Evolutionary conservation across 2,797 vertebrate species (phyloP).

Genomic region (Pitangus sulphuratus): DNA sequence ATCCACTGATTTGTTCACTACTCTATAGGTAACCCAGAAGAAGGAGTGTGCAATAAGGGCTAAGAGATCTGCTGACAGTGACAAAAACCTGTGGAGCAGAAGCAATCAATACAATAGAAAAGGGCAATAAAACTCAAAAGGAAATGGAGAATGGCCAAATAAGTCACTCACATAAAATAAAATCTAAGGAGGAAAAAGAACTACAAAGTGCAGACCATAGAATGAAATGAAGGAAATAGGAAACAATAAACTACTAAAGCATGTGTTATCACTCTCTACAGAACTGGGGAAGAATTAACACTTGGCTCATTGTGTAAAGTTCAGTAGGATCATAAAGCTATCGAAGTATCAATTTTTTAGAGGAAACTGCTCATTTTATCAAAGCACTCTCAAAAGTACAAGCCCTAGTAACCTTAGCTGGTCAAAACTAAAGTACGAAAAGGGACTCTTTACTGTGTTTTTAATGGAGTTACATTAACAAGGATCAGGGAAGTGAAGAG

Average conservation of each 20-base stretch:
- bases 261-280: slow-evolving; percentile 1
- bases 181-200: slow-evolving; percentile 17
- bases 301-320: slow-evolving; percentile 39
- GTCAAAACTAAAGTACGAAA: neutral
- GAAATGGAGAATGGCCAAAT: slow-evolving; percentile 12
- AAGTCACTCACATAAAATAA: slow-evolving; percentile 36
- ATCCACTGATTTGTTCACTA: neutral
- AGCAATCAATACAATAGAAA: slow-evolving; percentile 34
- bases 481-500: neutral
- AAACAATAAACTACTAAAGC: neutral
- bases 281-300: slow-evolving; percentile 48
- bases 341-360: slow-evolving; percentile 30
- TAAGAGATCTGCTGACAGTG: slow-evolving; percentile 21
- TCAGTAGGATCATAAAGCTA: slow-evolving; percentile 56
- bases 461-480: neutral
- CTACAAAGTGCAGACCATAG: neutral
- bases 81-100: slow-evolving; percentile 4
- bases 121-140: slow-evolving; percentile 25
- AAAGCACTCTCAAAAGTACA: slow-evolving; percentile 1
- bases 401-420: neutral
- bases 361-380: slow-evolving; percentile 3
- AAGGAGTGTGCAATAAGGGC: neutral
- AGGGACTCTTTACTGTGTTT: neutral
- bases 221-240: slow-evolving; percentile 22
- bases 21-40: neutral